Evolutionary conservation across 2,888 invertebrate genomes (phyloP).

Genomic region (Andrena trimmerana): DNA sequence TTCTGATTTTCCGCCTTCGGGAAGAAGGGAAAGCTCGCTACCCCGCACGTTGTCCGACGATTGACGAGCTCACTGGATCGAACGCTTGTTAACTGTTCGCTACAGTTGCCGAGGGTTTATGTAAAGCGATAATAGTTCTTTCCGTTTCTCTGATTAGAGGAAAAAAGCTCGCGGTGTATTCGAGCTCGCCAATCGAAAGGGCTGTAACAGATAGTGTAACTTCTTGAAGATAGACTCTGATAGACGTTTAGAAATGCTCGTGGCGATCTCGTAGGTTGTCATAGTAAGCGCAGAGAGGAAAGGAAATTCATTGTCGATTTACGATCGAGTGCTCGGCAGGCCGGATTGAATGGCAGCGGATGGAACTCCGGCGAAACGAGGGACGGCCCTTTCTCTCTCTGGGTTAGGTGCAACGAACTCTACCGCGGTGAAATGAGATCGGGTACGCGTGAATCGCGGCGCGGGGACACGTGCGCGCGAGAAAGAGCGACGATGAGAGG

Average conservation of each 20-base stretch:
- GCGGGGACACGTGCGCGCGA: slow-evolving; percentile 23
- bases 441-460: slow-evolving; percentile 21
- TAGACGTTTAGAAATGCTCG: slow-evolving; percentile 27
- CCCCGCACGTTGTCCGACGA: slow-evolving; percentile 41
- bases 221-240: slow-evolving; percentile 7
- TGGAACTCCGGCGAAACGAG: slow-evolving; percentile 23
- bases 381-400: slow-evolving; percentile 47
- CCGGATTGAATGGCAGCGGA: slow-evolving; percentile 18
- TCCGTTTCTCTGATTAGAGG: neutral
- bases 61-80: slow-evolving; percentile 51
- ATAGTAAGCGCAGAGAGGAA: slow-evolving; percentile 16
- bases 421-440: slow-evolving; percentile 35
- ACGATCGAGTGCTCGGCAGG: neutral
- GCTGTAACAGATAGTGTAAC: neutral
- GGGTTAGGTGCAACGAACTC: slow-evolving; percentile 65
- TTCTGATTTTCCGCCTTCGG: slow-evolving; percentile 64
- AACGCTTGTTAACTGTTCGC: neutral
- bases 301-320: slow-evolving; percentile 33
- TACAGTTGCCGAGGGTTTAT: too few species aligned
- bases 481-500: slow-evolving; percentile 30
- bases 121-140: neutral
- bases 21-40: slow-evolving; percentile 64
- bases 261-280: slow-evolving; percentile 23
- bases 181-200: slow-evolving; percentile 24
- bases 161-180: neutral